Conservation (phyloP, 1,140 invertebrate species). For the Caenorhabditis remanei region DNA sequence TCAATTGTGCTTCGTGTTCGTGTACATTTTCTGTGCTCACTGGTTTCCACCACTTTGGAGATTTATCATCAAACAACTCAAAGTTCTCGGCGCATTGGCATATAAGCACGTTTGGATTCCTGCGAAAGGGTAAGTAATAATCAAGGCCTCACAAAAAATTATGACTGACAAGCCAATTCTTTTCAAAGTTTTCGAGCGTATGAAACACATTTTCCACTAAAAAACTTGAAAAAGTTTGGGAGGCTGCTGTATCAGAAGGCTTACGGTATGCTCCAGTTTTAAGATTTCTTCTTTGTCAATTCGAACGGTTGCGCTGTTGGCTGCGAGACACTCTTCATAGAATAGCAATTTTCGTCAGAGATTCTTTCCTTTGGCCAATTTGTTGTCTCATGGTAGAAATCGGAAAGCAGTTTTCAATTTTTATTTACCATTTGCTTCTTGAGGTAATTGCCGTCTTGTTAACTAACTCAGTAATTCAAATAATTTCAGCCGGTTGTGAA, state of each 20-base stretch:
- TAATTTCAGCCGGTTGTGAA: constrained; percentile 63
- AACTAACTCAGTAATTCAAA: neutral
- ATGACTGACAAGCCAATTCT: too few species aligned
- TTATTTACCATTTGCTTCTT: constrained; percentile 46
- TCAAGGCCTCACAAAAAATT: neutral
- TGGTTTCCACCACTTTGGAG: constrained; percentile 68
- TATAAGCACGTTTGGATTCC: constrained; percentile 57
- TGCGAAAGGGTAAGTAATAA: constrained; percentile 54
- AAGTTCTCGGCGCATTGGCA: constrained; percentile 36
- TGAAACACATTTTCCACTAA: too few species aligned
- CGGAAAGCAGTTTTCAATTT: constrained; percentile 29
- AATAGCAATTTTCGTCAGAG: constrained; percentile 52
- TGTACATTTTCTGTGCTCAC: constrained; percentile 74
- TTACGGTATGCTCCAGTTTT: neutral
- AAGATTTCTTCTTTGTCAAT: constrained; percentile 1
- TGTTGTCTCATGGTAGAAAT: constrained; percentile 55
- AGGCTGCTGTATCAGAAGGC: too few species aligned
- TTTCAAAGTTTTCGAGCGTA: too few species aligned
- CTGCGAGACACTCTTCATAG: neutral
- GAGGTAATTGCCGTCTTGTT: neutral
- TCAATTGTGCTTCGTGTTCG: constrained; percentile 68
- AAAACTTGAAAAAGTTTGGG: too few species aligned
- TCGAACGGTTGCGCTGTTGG: neutral
- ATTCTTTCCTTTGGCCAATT: constrained; percentile 64
- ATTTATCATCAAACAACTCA: constrained; percentile 23